Percentiles rank a stretch among this genome's conserved stretches.
Conservation (phyloP, 2,113 vertebrate genomes). For the Coreoperca whiteheadi region DNA sequence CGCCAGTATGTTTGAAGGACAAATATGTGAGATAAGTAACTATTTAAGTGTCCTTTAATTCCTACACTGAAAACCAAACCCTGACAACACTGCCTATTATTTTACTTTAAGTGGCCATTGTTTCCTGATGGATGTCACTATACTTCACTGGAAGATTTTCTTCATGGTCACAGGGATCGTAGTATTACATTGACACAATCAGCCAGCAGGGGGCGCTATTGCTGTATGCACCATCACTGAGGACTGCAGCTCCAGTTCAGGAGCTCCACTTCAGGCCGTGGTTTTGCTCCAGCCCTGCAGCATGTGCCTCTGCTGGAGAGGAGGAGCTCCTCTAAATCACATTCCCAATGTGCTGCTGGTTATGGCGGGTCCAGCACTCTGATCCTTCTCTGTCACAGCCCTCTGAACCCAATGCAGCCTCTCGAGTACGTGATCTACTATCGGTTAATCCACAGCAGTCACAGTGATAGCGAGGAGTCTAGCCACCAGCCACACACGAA, state of each 20-base stretch:
- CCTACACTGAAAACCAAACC: constrained; percentile 3
- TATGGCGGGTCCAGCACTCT: constrained; percentile 53
- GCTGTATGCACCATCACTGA: constrained; percentile 24
- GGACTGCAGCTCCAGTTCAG: constrained; percentile 47
- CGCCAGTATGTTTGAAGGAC: constrained; percentile 24
- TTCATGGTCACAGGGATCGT: neutral
- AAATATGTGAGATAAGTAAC: constrained; percentile 24
- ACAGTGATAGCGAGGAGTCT: neutral
- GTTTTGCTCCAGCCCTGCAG: constrained; percentile 62
- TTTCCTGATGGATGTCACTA: too few species aligned
- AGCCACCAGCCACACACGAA: neutral
- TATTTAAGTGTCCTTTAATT: constrained; percentile 49
- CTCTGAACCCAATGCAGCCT: constrained; percentile 3
- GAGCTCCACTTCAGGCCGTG: constrained; percentile 46
- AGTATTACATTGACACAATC: neutral
- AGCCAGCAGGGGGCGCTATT: constrained; percentile 75
- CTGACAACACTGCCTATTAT: constrained; percentile 20
- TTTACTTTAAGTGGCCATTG: too few species aligned
- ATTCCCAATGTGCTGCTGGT: constrained; percentile 58
- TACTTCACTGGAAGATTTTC: neutral
- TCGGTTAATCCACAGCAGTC: constrained; percentile 17
- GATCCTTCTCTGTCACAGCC: constrained; percentile 24
- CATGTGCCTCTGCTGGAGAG: constrained; percentile 63
- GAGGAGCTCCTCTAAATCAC: constrained; percentile 69
- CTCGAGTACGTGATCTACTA: neutral